A percentile compares a stretch with the other conserved stretches of the same genome.
phyloP scores from a whole-genome alignment of 2,888 invertebrate species.

The Anodontia alba region DNA sequence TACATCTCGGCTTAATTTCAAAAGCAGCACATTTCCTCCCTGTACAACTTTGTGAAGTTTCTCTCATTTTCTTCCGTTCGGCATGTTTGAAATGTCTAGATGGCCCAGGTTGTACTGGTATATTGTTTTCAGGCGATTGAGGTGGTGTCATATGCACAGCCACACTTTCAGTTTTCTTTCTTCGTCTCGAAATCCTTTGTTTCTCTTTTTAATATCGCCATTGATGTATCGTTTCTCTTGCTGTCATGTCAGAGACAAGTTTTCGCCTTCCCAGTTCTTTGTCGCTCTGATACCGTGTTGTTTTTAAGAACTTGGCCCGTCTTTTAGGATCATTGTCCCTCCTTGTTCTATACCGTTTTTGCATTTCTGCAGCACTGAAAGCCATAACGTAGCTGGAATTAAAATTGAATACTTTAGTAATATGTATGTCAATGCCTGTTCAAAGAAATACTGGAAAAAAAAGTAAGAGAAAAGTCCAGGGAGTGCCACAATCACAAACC shows the following conservation, averaged over 20 bases:
- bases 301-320: neutral
- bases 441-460: no score
- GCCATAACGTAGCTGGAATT: neutral
- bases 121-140: neutral
- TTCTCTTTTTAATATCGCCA: neutral
- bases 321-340: slow-evolving; percentile 13
- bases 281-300: slow-evolving; percentile 16
- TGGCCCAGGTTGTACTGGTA: neutral
- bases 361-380: slow-evolving; percentile 11
- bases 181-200: neutral
- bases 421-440: neutral
- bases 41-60: neutral
- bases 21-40: neutral
- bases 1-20: slow-evolving; percentile 17
- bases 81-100: neutral
- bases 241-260: slow-evolving; percentile 20
- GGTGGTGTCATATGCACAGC: neutral
- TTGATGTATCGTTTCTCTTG: slow-evolving; percentile 4
- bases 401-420: neutral
- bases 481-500: no score
- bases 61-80: neutral
- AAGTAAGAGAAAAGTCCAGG: no score
- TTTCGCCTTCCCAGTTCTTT: slow-evolving; percentile 20
- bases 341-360: neutral
- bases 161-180: neutral